A percentile compares a stretch with the other conserved stretches of the same genome.
These are phyloP conservation scores for Catocala fraxini DNA, from an alignment of 2,888 invertebrate genomes.

Conservation along the genomic window DNA sequence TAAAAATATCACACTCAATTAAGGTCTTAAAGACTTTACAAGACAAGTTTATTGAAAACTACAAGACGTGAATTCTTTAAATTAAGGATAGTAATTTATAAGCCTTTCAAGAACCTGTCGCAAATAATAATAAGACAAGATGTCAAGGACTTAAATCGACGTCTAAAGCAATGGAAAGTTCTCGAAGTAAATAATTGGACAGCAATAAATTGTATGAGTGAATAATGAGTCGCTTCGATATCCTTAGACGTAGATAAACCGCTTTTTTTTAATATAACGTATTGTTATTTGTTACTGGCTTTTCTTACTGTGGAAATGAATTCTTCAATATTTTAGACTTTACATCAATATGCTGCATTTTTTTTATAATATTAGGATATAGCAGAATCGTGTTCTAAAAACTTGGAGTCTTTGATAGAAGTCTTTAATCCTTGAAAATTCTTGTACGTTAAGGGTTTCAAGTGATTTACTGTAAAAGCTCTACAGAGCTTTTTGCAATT, in stretches of 20 bases:
- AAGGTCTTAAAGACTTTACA: not conserved
- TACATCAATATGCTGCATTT: too few species aligned
- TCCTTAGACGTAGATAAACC: not conserved
- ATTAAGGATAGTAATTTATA: constrained; percentile 14
- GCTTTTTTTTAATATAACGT: not conserved
- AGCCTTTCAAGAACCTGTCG: constrained; percentile 9
- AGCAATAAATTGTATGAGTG: constrained; percentile 18
- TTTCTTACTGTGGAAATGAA: too few species aligned
- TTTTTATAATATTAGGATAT: too few species aligned
- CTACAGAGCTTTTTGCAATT: too few species aligned
- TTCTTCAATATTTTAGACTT: too few species aligned
- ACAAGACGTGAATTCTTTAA: constrained; percentile 9
- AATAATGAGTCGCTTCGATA: not conserved
- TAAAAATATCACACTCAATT: constrained; percentile 14
- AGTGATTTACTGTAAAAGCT: too few species aligned
- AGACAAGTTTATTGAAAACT: constrained; percentile 13
- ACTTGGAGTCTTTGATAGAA: too few species aligned
- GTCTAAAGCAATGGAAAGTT: constrained; percentile 9
- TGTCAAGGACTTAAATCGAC: constrained; percentile 10
- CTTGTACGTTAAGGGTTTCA: too few species aligned
- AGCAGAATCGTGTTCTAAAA: too few species aligned
- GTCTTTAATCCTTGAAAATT: too few species aligned
- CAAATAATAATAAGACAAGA: constrained; percentile 13
- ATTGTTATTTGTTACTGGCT: not conserved
- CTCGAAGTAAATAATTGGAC: constrained; percentile 23